Evolutionary conservation across 35 echinoderm and acorn worm genomes (phyloP), one percentile per base, ranked within the genome.

Genomic region (Stichopus chloronotus): DNA sequence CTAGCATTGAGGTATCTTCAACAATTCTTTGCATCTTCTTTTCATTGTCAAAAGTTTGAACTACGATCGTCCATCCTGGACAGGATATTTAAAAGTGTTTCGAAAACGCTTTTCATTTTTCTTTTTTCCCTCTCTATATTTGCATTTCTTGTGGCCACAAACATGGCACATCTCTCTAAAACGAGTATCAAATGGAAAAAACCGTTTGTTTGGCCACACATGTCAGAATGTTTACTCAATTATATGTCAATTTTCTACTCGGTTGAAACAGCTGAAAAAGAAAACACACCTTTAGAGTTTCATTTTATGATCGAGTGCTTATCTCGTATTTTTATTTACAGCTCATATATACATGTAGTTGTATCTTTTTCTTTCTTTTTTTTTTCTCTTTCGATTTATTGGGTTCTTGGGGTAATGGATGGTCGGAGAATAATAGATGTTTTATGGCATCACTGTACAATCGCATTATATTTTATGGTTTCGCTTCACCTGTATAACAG

Each of bases 191-290:
- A 2, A n/a, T n/a, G 69, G 69, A 16, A n/a, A 59, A 58, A 19
- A 85, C 21, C 55, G 21, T 85, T 85, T 85, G 82, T 85, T 85
- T 85, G 82, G 82, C 82, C 56, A 85, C 82, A 85, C 53, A 19
- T 85, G 82, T 85, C 82, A 85, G 82, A 16, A 21, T 85, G 82
- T 85, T 85, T 85, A 85, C 58, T 53, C 82, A 85, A 85, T 85
- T 85, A 85, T 85, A 85, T 58, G 82, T 85, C 82, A 85, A 58
- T 85, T 85, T 85, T 53, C 58, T 16, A 57, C 17, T 83, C 43
- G 17, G 5, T 85, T 25, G 30, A 43, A 43, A 43, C 30, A 3
- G 30, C 22, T 58, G 56, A 85, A 85, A 53, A 85, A 58, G 4
- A 85, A 21, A 58, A 85, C 82, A 5, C 82, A 85, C 82, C 82